A percentile compares a stretch with the other conserved stretches of the same genome.
These are phyloP conservation scores for Lutjanus erythropterus DNA, from an alignment of 2,113 vertebrate genomes.

Conservation along the genomic window DNA sequence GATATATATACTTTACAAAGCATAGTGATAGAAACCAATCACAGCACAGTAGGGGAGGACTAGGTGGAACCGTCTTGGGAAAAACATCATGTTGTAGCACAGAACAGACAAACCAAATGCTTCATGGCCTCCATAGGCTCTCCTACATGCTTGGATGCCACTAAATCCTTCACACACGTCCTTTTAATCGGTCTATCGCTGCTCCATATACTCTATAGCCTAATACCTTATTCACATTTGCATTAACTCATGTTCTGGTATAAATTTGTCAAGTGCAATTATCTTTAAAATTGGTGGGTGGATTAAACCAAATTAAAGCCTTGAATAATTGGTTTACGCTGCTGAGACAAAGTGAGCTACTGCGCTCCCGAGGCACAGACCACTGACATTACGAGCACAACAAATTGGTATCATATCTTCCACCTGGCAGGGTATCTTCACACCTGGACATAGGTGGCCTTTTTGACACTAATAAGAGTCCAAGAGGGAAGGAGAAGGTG, in stretches of 20 bases:
- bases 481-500: constrained; percentile 45
- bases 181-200: no score
- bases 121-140: no score
- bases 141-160: no score
- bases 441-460: constrained; percentile 75
- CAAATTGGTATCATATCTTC: constrained; percentile 71
- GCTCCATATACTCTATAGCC: background rate
- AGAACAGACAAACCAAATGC: no score
- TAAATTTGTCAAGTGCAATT: background rate
- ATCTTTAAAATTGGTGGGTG: background rate
- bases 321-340: constrained; percentile 53
- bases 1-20: no score
- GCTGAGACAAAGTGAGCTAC: constrained; percentile 18
- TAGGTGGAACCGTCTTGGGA: no score
- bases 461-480: constrained; percentile 75
- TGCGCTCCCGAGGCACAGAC: constrained; percentile 22
- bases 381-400: constrained; percentile 60
- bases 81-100: no score
- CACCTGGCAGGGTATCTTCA: constrained; percentile 69
- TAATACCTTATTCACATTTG: background rate
- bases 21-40: no score
- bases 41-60: no score
- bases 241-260: background rate
- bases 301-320: constrained; percentile 38
- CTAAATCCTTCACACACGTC: no score